A percentile compares a stretch with the other conserved stretches of the same genome.
These are phyloP conservation scores for Carettochelys insculpta DNA, from an alignment of 2,113 vertebrate genomes.

Conservation along the genomic window DNA sequence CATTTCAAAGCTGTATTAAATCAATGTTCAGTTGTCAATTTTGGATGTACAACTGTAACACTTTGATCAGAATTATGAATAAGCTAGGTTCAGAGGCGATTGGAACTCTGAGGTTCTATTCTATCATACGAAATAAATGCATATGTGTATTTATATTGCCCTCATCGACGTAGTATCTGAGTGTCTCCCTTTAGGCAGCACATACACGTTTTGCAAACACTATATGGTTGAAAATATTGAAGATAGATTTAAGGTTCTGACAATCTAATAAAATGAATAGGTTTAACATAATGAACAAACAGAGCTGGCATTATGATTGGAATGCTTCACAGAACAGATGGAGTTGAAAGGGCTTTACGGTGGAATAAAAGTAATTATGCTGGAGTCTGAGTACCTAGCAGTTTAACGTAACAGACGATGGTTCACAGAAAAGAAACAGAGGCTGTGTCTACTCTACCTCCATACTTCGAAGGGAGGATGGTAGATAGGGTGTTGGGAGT, in stretches of 20 bases:
- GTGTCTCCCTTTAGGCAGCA: background rate
- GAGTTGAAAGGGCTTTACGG: background rate
- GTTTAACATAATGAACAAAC: background rate
- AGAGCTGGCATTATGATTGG: background rate
- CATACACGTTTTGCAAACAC: background rate
- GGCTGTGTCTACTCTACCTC: too few relatives aligned
- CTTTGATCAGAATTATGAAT: too few relatives aligned
- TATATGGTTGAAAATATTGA: background rate
- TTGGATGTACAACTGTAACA: too few relatives aligned
- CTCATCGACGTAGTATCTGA: background rate
- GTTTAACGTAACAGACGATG: background rate
- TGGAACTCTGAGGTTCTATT: too few relatives aligned
- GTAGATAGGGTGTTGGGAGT: too few relatives aligned
- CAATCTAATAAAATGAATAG: background rate
- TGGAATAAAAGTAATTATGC: background rate
- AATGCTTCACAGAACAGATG: background rate
- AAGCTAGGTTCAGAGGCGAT: too few relatives aligned
- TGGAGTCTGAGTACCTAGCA: background rate
- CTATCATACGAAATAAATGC: background rate
- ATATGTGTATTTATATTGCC: background rate
- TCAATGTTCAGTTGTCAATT: too few relatives aligned
- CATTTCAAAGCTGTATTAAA: too few relatives aligned
- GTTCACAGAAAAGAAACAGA: background rate
- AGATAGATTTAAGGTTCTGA: background rate
- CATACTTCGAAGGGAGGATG: too few relatives aligned